Percentiles rank a stretch among this genome's conserved stretches.
These are phyloP conservation scores for Danaus chrysippus DNA, from an alignment of 2,888 invertebrate species.

Conservation along the genomic window DNA sequence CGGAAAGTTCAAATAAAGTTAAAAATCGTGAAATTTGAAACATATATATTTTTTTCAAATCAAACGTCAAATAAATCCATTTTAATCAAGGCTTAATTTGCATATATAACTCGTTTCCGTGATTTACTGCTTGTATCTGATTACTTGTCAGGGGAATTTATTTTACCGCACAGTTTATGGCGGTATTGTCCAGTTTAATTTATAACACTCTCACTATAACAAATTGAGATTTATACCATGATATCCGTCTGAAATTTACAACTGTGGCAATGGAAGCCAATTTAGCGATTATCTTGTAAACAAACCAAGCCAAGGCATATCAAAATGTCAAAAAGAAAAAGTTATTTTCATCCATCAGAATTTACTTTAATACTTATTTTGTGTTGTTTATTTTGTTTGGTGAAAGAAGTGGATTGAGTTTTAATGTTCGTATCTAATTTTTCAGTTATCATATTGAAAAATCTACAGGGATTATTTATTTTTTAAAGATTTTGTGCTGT, in stretches of 20 bases:
- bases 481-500: too few relatives aligned
- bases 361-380: neutral
- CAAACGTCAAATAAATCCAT: slow-evolving; percentile 23
- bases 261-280: slow-evolving; percentile 18
- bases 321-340: slow-evolving; percentile 13
- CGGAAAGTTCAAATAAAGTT: too few relatives aligned
- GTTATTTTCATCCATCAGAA: slow-evolving; percentile 1
- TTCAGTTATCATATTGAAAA: neutral
- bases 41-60: too few relatives aligned
- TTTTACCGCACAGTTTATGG: slow-evolving; percentile 39
- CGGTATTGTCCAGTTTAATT: slow-evolving; percentile 37
- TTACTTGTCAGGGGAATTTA: slow-evolving; percentile 41
- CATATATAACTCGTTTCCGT: slow-evolving; percentile 46
- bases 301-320: slow-evolving; percentile 1
- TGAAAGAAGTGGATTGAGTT: neutral
- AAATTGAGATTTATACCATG: slow-evolving; percentile 25
- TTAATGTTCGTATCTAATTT: too few relatives aligned
- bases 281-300: slow-evolving; percentile 6
- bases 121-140: slow-evolving; percentile 44
- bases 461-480: neutral
- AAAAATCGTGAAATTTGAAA: too few relatives aligned
- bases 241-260: slow-evolving; percentile 28
- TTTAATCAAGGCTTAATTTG: slow-evolving; percentile 41
- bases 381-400: neutral
- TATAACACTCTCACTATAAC: slow-evolving; percentile 32